phyloP scores from a whole-genome alignment of 2,797 vertebrate species.

The Onychomys leucogaster region DNA sequence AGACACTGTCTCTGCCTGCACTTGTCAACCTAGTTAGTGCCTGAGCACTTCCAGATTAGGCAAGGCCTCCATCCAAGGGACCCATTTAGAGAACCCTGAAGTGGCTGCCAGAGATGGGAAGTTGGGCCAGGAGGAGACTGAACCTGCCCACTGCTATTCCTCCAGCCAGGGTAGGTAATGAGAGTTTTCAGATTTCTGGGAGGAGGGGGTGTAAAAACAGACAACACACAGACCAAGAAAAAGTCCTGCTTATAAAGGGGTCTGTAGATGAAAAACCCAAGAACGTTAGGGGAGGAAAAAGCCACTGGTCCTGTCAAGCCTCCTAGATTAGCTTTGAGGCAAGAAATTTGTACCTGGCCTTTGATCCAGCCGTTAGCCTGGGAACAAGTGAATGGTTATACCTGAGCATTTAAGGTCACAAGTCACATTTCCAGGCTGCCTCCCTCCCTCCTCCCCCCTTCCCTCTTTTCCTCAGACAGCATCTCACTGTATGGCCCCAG shows the following conservation, averaged over 20 bases:
- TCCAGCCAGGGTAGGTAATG: background rate
- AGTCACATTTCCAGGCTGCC: background rate
- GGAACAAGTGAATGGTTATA: background rate
- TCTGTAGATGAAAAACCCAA: background rate
- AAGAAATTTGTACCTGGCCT: background rate
- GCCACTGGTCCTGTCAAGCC: background rate
- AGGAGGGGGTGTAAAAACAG: constrained; percentile 26
- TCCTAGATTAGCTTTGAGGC: background rate
- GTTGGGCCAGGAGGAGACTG: background rate
- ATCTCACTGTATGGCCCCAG: background rate
- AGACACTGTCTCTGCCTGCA: background rate
- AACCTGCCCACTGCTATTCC: background rate
- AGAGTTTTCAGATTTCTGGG: background rate
- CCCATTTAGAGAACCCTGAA: background rate
- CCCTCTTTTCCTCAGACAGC: background rate
- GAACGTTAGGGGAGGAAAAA: background rate
- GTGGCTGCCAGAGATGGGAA: background rate
- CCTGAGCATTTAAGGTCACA: background rate
- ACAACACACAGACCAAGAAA: background rate
- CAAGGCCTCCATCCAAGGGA: background rate
- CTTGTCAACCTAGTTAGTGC: background rate
- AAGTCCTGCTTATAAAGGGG: background rate
- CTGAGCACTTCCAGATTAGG: background rate
- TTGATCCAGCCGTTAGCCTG: background rate
- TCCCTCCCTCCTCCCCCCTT: background rate